Conservation (phyloP, 2,113 vertebrate species). For the Elephas maximus region DNA sequence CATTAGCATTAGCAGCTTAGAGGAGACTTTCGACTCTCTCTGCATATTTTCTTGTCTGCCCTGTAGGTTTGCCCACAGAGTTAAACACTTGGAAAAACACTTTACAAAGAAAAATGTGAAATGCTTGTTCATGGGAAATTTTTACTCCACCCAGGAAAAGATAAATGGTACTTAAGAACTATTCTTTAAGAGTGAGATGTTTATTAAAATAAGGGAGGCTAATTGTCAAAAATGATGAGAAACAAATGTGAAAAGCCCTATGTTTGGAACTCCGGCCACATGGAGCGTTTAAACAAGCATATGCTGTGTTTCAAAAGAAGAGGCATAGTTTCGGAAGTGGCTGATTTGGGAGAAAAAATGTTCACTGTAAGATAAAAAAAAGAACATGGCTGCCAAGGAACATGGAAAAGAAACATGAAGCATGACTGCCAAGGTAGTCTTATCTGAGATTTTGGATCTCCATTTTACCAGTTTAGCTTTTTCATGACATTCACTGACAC, state of each 20-base stretch:
- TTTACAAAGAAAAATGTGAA: constrained; percentile 75
- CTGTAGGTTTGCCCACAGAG: constrained; percentile 55
- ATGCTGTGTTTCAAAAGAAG: constrained; percentile 81
- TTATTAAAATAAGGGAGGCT: constrained; percentile 79
- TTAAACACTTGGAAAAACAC: constrained; percentile 73
- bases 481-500: background rate
- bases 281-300: constrained; percentile 81
- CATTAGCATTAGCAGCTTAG: constrained; percentile 11
- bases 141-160: constrained; percentile 59
- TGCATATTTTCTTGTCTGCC: constrained; percentile 17
- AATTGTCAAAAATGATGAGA: constrained; percentile 82
- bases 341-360: constrained; percentile 71
- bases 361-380: constrained; percentile 75
- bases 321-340: constrained; percentile 78
- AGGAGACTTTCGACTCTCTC: constrained; percentile 51
- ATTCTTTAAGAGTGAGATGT: constrained; percentile 79
- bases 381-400: constrained; percentile 68
- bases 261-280: constrained; percentile 79
- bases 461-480: constrained; percentile 71
- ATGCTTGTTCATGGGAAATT: constrained; percentile 70
- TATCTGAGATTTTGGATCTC: constrained; percentile 77
- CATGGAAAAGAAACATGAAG: constrained; percentile 64
- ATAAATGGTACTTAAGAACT: constrained; percentile 70
- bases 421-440: constrained; percentile 64
- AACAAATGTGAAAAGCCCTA: constrained; percentile 78